Percentiles rank a stretch among this genome's conserved stretches.
These are phyloP conservation scores for Watsonalla binaria DNA, from an alignment of 2,888 invertebrate genomes.

Conservation along the genomic window DNA sequence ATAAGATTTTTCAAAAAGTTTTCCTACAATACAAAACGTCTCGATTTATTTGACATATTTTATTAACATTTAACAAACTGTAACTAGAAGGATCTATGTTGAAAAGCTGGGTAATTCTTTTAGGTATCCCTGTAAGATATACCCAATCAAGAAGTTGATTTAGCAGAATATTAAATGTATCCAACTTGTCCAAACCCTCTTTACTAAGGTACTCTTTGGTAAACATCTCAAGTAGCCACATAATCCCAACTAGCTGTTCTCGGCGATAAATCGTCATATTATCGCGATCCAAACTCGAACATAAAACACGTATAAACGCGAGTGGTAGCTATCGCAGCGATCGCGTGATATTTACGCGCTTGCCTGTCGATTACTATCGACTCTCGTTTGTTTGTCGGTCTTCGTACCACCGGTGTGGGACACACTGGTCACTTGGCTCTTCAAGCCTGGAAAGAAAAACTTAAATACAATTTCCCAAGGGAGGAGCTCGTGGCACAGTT, in stretches of 20 bases:
- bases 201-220: slow-evolving; percentile 17
- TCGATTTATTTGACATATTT: too few relatives aligned
- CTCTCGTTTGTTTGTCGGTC: slow-evolving; percentile 57
- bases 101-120: too few relatives aligned
- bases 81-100: too few relatives aligned
- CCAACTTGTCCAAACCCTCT: slow-evolving; percentile 10
- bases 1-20: too few relatives aligned
- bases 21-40: too few relatives aligned
- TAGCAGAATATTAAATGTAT: not conserved
- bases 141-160: too few relatives aligned
- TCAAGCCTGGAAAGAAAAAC: too few relatives aligned
- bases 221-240: slow-evolving; percentile 58
- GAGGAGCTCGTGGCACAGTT: too few relatives aligned
- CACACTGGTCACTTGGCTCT: slow-evolving; percentile 24
- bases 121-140: too few relatives aligned
- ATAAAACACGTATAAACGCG: slow-evolving; percentile 53
- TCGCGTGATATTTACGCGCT: slow-evolving; percentile 42
- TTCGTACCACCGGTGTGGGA: slow-evolving; percentile 15
- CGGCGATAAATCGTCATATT: slow-evolving; percentile 58
- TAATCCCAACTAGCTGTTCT: slow-evolving; percentile 32
- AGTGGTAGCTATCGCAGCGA: slow-evolving; percentile 50
- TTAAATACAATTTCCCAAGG: too few relatives aligned
- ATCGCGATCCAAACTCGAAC: slow-evolving; percentile 59
- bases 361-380: slow-evolving; percentile 61
- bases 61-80: too few relatives aligned